Evolutionary conservation across 1,140 invertebrate species (phyloP), one percentile per base, ranked within the genome.

Genomic region (Danaus plexippus): DNA sequence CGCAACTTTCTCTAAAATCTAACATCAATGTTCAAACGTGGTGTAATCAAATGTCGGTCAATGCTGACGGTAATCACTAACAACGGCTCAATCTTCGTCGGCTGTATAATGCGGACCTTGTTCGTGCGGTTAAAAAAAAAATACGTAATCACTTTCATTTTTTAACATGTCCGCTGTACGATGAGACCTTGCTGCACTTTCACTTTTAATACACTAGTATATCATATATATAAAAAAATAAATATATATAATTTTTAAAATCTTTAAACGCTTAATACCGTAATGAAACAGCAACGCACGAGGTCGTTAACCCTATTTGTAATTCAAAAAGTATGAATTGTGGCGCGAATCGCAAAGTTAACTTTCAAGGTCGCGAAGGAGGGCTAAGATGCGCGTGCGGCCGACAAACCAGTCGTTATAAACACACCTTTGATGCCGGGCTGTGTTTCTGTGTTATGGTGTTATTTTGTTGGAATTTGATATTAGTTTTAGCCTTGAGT

Each of bases 11-110:
- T 6, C 22, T 32, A 32, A 32, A 3, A 32, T 8, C 22, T 32
- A 32, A 32, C 22, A 32, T 32, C 22, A 32, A 55, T 40, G 46
- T 48, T 43, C 42, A 49, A 50, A 50, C 46, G 41, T 43, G 7
- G 22, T 32, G 22, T 32, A 32, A 32, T 32, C 22, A 6, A 49
- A 83, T 77, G 71, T 81, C 69, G 78, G 78, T 82, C 79, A 77
- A 81, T 82, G 79, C 64, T 74, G 67, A 47, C 56, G 56, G 66
- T 32, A 32, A 32, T 32, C 22, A 32, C 22, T 8, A 15, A 32
- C 22, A 32, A 32, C 22, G 22, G 22, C 22, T 32, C 22, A 32
- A 32, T 32, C 22, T 32, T 32, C 22, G 22, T 32, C 22, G 22
- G 22, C 22, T 32, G 22, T 32, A 32, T 6, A 32, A 2, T 8